A percentile compares a stretch with the other conserved stretches of the same genome.
Evolutionary conservation across 1,140 invertebrate genomes (phyloP).

Genomic region (Eupeodes corollae): DNA sequence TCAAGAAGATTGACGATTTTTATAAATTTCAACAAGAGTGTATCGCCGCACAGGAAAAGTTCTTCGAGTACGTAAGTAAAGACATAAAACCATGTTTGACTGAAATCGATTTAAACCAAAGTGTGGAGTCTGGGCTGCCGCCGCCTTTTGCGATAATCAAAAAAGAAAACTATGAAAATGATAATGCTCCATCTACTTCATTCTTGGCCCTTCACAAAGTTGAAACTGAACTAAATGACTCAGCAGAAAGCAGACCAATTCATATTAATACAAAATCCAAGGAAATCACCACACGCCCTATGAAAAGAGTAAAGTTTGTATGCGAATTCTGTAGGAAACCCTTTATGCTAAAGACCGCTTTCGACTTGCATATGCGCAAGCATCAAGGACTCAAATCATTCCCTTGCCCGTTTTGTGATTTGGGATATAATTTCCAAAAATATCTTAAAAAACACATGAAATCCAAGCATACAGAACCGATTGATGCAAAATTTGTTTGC

Average conservation of each 20-base stretch:
- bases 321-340: slow-evolving; percentile 15
- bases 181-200: background rate
- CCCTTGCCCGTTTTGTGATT: too few relatives aligned
- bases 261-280: background rate
- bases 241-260: too few relatives aligned
- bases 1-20: slow-evolving; percentile 13
- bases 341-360: slow-evolving; percentile 11
- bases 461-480: too few relatives aligned
- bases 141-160: background rate
- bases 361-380: slow-evolving; percentile 13
- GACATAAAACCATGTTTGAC: background rate
- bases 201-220: background rate
- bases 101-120: slow-evolving; percentile 8
- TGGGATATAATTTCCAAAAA: too few relatives aligned
- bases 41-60: slow-evolving; percentile 12
- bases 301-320: too few relatives aligned
- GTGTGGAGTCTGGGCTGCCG: too few relatives aligned
- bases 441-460: too few relatives aligned
- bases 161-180: background rate
- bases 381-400: slow-evolving; percentile 23
- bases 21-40: slow-evolving; percentile 20
- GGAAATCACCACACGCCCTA: background rate
- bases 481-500: too few relatives aligned
- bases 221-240: too few relatives aligned
- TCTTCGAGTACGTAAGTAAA: slow-evolving; percentile 6